These are phyloP conservation scores for Actinernus sp. DNA, from an alignment of 92 coral and sea anemone genomes.

Conservation along the genomic window DNA sequence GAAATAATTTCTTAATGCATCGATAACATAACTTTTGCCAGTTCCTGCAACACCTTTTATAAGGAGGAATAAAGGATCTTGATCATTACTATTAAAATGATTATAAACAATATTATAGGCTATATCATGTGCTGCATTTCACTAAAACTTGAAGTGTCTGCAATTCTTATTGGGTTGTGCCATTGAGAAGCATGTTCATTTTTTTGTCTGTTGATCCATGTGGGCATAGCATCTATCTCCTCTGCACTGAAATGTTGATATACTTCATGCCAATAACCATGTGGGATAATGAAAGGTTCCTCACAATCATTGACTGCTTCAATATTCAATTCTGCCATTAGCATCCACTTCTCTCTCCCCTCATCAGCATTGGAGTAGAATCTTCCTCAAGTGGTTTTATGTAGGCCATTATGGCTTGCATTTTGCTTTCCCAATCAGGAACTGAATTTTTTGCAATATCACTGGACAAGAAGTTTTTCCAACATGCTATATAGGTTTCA, in stretches of 20 bases:
- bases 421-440: slow-evolving; percentile 25
- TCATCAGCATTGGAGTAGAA: not conserved
- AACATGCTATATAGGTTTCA: no score
- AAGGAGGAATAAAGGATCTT: no score
- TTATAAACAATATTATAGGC: slow-evolving; percentile 35
- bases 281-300: no score
- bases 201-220: slow-evolving; percentile 12
- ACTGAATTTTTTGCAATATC: slow-evolving; percentile 1
- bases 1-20: no score
- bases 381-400: not conserved
- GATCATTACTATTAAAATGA: slow-evolving; percentile 18
- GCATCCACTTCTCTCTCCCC: slow-evolving; percentile 59
- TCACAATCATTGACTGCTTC: no score
- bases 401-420: slow-evolving; percentile 17
- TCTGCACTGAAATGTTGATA: no score
- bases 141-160: slow-evolving; percentile 49
- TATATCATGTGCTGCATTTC: slow-evolving; percentile 17
- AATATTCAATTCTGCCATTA: slow-evolving; percentile 55
- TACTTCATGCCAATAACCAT: no score
- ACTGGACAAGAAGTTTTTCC: slow-evolving; percentile 3
- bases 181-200: slow-evolving; percentile 5
- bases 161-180: slow-evolving; percentile 19
- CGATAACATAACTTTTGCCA: no score
- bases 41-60: no score
- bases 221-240: no score